Conservation (phyloP, 2,797 vertebrate species). For the Crenichthys baileyi region DNA sequence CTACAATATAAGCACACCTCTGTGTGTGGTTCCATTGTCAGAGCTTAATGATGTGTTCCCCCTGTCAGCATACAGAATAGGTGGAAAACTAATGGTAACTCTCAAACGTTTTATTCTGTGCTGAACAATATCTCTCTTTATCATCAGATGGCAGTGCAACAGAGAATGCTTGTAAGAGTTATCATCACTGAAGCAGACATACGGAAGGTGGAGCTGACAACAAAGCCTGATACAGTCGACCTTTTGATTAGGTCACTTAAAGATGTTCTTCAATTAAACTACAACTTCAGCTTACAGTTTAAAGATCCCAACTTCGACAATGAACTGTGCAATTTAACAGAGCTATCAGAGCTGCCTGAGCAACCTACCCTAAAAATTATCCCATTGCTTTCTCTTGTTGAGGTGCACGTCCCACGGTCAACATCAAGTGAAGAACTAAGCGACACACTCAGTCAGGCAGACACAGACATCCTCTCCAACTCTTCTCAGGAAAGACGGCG, state of each 20-base stretch:
- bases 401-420: neutral
- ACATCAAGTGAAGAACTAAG: neutral
- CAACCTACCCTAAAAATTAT: neutral
- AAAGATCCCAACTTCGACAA: neutral
- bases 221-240: neutral
- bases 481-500: no score
- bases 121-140: no score
- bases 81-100: neutral
- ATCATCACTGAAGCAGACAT: neutral
- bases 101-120: no score
- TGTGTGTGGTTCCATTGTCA: constrained; percentile 1
- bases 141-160: no score
- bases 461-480: no score
- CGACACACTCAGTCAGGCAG: no score
- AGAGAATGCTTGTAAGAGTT: neutral
- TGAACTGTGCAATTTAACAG: neutral
- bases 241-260: neutral
- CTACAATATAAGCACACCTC: neutral
- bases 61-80: no score
- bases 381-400: neutral
- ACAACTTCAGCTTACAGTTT: neutral
- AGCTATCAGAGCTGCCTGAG: neutral
- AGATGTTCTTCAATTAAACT: neutral
- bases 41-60: neutral
- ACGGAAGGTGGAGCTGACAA: neutral